Conservation (phyloP, 2,797 vertebrate species). For the Merluccius polli region DNA sequence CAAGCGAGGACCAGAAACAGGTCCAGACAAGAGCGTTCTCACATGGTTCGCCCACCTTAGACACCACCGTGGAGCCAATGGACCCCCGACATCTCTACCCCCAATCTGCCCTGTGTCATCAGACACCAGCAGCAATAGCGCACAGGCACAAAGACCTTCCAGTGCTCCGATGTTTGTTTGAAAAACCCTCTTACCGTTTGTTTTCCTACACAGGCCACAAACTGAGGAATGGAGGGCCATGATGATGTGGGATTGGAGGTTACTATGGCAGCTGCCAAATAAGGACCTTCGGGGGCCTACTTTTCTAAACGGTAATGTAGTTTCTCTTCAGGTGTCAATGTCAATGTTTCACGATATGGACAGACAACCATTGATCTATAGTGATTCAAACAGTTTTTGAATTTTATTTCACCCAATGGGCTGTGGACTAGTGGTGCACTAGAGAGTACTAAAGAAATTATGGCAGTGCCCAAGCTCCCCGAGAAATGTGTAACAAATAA, state of each 20-base stretch:
- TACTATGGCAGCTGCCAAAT: conserved; percentile 19
- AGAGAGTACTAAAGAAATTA: neutral
- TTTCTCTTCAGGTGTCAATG: neutral
- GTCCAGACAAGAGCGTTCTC: conserved; percentile 15
- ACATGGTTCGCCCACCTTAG: conserved; percentile 3
- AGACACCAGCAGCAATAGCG: conserved; percentile 20
- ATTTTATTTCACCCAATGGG: neutral
- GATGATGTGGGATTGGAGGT: conserved; percentile 8
- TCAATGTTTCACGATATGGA: neutral
- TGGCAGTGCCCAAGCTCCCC: neutral
- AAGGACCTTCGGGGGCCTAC: neutral
- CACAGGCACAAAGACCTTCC: conserved; percentile 7
- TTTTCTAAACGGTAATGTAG: neutral
- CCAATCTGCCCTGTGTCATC: conserved; percentile 28
- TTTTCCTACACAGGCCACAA: conserved; percentile 32
- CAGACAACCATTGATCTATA: neutral
- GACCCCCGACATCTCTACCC: conserved; percentile 9
- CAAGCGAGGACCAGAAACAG: conserved; percentile 17
- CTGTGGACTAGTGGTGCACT: neutral
- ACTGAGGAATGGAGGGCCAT: conserved; percentile 23
- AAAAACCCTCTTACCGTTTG: conserved; percentile 18
- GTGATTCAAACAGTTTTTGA: neutral
- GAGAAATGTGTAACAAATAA: neutral
- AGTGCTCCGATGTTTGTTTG: conserved; percentile 15
- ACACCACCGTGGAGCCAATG: conserved; percentile 10